Base-by-base conservation (phyloP, 2,113 vertebrate species). In the Irena cyanogastra region DNA sequence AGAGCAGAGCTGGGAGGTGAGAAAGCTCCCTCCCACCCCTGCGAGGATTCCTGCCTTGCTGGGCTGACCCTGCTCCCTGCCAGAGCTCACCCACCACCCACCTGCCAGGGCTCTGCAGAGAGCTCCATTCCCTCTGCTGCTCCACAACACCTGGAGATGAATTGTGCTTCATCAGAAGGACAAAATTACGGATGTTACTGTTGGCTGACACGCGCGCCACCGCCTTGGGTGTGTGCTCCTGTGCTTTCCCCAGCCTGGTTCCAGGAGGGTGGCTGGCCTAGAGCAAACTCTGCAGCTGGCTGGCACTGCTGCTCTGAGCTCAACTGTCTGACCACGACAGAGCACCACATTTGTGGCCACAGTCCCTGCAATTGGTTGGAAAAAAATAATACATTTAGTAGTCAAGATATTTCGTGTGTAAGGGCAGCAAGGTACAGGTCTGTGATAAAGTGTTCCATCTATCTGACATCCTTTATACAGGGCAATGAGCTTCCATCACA, bases 1-100 rank as follows among this genome's bases (percentile, higher is more conserved):
- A 65, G 84, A 70, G 78, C 50, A 57, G 82, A 84, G 83, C 93
- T 0, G 1, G 61, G 59, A 96, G 64, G 83, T 49, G 82, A 96
- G 94, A 86, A 93, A 70, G 26, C 82, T 95, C 71, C 84, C 42
- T 85, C 91, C 45, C 66, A 91, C 71, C 72, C 24, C 6, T 8
- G 44, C 94, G 49, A 91, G 91, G 89, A 92, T 72, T 95, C 83
- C 71, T 92, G 2, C 3, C 47, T 79, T 0, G 0, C 53, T 7
- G 28, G 77, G 89, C 37, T 80, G 92, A 80, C 82, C 60, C 68
- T 75, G 28, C 24, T 87, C 81, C 87, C n/a, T 87, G 69, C 66
- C 53, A 21, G 41, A 75, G n/a, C 79, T 77, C 72, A 61, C 71
- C 50, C 66, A 50, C 41, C 6, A 18, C 53, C 56, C 19, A 2